Evolutionary conservation across 2,113 vertebrate species (phyloP).

Genomic region (Heterotilapia buettikoferi): DNA sequence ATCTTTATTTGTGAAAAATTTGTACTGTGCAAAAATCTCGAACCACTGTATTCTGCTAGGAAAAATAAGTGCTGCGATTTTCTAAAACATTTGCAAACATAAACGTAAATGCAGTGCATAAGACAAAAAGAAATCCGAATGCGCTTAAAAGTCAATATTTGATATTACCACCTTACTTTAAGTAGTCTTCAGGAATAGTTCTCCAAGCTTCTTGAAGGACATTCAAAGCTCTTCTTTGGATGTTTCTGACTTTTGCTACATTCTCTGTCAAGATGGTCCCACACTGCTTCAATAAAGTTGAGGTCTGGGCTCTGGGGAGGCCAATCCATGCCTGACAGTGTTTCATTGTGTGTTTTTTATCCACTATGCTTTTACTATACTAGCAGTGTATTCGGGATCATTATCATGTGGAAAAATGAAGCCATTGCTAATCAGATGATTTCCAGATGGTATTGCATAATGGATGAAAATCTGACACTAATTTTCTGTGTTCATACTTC

Average conservation of each 20-base stretch:
- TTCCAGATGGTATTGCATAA: background rate
- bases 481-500: background rate
- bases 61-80: background rate
- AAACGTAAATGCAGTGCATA: background rate
- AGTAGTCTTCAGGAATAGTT: background rate
- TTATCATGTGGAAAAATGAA: background rate
- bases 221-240: background rate
- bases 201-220: background rate
- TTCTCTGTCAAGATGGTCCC: background rate
- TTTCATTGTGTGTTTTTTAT: background rate
- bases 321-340: background rate
- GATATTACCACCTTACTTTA: background rate
- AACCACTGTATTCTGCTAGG: background rate
- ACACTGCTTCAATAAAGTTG: background rate
- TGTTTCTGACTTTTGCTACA: background rate
- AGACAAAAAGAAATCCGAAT: background rate
- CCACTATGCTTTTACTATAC: background rate
- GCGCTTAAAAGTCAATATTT: background rate
- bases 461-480: background rate
- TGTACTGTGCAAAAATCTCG: background rate
- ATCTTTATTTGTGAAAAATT: background rate
- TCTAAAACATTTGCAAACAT: background rate
- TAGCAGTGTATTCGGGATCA: background rate
- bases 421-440: background rate
- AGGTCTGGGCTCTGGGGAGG: background rate